Percentiles rank a stretch among this genome's conserved stretches.
phyloP scores from a whole-genome alignment of 2,113 vertebrate genomes.

The Psittacula cyanocephala region DNA sequence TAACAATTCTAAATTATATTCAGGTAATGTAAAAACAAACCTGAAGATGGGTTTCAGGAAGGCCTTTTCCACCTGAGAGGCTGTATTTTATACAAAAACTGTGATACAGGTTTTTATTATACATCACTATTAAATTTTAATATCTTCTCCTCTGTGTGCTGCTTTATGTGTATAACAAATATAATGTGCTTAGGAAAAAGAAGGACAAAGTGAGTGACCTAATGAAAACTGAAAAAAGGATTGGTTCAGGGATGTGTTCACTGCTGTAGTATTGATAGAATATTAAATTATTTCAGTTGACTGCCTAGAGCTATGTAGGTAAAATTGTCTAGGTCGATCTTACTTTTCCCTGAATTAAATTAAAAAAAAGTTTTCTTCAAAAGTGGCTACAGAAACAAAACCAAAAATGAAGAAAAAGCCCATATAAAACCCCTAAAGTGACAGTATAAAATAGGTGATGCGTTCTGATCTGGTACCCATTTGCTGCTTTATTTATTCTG shows the following conservation, averaged over 20 bases:
- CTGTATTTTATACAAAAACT: neutral
- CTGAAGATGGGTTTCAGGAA: neutral
- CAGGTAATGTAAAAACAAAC: neutral
- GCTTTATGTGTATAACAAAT: neutral
- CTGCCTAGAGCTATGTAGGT: neutral
- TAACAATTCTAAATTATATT: neutral
- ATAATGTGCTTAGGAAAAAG: neutral
- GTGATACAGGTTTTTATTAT: neutral
- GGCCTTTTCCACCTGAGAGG: neutral
- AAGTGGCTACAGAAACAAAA: neutral
- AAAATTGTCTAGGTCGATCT: neutral
- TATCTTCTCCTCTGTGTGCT: neutral
- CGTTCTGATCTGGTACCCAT: neutral
- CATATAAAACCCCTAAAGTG: neutral
- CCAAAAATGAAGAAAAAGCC: rapidly evolving
- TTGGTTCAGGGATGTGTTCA: neutral
- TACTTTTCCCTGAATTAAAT: neutral
- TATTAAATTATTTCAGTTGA: neutral
- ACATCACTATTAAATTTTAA: neutral
- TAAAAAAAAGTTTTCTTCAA: neutral
- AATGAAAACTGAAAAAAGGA: neutral
- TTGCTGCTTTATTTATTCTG: neutral
- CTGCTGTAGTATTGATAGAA: neutral
- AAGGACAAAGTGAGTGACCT: neutral
- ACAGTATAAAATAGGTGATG: neutral